phyloP scores from a whole-genome alignment of 2,888 invertebrate species.

The Prosapia bicincta region DNA sequence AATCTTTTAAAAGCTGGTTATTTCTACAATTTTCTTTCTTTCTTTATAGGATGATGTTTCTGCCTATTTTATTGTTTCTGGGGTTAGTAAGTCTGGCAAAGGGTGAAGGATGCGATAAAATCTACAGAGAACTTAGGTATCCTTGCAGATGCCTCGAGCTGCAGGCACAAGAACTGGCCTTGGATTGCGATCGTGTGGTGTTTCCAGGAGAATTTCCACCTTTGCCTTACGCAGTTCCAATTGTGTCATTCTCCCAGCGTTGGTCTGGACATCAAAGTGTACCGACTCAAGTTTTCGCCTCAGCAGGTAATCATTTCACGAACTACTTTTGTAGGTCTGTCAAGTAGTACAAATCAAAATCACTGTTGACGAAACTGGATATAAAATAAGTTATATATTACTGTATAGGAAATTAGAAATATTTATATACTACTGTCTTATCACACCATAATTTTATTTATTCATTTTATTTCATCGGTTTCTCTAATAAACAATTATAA shows the following conservation, averaged over 20 bases:
- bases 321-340: too few species aligned
- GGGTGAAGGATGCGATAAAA: slow-evolving; percentile 35
- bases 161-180: slow-evolving; percentile 42
- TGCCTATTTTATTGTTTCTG: background rate
- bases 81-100: background rate
- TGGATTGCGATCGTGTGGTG: slow-evolving; percentile 81
- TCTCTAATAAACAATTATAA: too few species aligned
- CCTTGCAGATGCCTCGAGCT: slow-evolving; percentile 38
- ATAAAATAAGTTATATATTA: too few species aligned
- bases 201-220: slow-evolving; percentile 75
- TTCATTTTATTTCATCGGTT: too few species aligned
- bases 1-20: too few species aligned
- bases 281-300: slow-evolving; percentile 63
- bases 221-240: slow-evolving; percentile 73
- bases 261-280: slow-evolving; percentile 77
- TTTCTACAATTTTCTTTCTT: too few species aligned
- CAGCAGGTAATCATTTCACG: slow-evolving; percentile 35
- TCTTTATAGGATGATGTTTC: background rate
- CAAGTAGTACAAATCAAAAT: too few species aligned
- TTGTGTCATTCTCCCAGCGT: slow-evolving; percentile 74
- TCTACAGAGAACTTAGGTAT: slow-evolving; percentile 37
- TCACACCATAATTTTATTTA: too few species aligned
- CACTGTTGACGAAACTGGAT: too few species aligned
- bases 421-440: too few species aligned
- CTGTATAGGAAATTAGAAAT: too few species aligned